Evolutionary conservation across 1,140 invertebrate species (phyloP), one percentile per base, ranked within the genome.

Genomic region (Arctopsyche grandis): DNA sequence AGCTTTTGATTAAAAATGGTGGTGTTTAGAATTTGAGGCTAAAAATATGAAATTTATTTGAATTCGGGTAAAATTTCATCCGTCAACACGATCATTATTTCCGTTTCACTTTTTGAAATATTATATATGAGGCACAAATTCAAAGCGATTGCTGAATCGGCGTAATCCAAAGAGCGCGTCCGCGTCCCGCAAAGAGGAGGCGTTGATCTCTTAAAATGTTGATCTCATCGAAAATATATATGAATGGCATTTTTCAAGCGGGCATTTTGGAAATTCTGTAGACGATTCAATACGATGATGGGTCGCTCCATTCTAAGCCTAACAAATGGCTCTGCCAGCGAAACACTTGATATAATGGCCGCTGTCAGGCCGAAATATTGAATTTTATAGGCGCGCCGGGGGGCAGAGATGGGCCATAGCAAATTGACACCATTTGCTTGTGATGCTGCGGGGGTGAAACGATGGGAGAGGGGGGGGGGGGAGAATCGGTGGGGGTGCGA

Each of bases 251-350:
- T 66, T 66, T 66, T 66, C 63, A 66, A 24, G 16, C 21, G 26
- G 38, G 9, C 26, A 7, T 46, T 74, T 56, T 29, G 46, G 22
- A 73, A 69, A 73, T 73, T 78, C 77, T 14, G 46, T 69, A 79
- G 71, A 73, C 69, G 48, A 75, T 79, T 79, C 71, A 70, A 76
- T 75, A 75, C 66, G 78, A 76, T 66, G 56, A 75, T 75, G 71
- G 58, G 63, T 63, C 43, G 46, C 71, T 22, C 70, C 46, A 14
- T 76, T 63, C 71, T 70, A 69, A 75, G 78, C 78, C 66, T 79
- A 79, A 79, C 78, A 79, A 79, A 79, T 79, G 78, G 56, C 48
- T 75, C 78, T 79, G 78, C 78, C 78, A 75, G 71, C 78, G 44
- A 79, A 79, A 79, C 73, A 79, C 78, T 76, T 70, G 78, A 75